phyloP scores from a whole-genome alignment of 2,888 invertebrate genomes.

The Hydrotaea cyrtoneurina region DNA sequence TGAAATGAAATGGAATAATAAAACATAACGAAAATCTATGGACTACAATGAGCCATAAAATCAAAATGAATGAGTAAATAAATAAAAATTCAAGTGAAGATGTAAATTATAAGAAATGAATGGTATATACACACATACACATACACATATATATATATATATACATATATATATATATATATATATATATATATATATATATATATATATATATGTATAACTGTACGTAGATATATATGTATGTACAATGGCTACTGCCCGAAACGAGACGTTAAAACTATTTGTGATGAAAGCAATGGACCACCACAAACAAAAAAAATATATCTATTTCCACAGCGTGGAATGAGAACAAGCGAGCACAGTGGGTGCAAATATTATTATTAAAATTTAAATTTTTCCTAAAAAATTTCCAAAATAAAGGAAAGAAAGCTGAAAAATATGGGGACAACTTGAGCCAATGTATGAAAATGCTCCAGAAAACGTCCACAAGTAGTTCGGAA shows the following conservation, averaged over 20 bases:
- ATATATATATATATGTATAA: background rate
- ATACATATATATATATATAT: background rate
- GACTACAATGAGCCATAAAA: conserved; percentile 69
- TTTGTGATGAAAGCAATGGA: conserved; percentile 35
- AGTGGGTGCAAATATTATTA: no score
- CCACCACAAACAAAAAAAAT: background rate
- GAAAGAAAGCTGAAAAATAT: no score
- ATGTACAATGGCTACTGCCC: background rate
- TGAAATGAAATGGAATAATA: conserved; percentile 62
- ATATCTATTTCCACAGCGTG: background rate
- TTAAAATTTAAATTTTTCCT: no score
- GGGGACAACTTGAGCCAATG: no score
- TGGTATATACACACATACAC: background rate
- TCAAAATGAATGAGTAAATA: conserved; percentile 56
- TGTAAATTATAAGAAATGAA: conserved; percentile 75
- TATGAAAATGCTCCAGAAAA: no score
- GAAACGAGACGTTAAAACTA: conserved; percentile 65
- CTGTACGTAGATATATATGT: background rate
- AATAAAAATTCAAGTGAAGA: conserved; percentile 73
- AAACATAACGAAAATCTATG: conserved; percentile 70
- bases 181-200: conserved; percentile 12
- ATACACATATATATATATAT: background rate
- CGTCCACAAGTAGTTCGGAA: no score
- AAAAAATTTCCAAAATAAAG: no score
- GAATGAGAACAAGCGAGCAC: background rate